Percentiles rank a stretch among this genome's conserved stretches.
These are phyloP conservation scores for Canis aureus DNA, from an alignment of 2,113 vertebrate genomes.

Conservation along the genomic window DNA sequence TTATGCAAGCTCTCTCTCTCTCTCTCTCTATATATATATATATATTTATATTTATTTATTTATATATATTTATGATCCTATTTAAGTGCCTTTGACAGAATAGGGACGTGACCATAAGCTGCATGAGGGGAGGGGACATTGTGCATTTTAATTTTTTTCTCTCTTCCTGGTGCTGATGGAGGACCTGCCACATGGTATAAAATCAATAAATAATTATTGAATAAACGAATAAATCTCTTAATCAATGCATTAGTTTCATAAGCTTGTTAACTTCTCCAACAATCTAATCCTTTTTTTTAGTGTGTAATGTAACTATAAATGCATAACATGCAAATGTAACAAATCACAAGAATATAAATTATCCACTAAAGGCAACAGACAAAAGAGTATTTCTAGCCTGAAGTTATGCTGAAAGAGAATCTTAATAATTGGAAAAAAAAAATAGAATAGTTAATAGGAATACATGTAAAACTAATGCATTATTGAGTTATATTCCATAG, in stretches of 20 bases:
- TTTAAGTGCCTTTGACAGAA: neutral
- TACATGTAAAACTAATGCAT: slow-evolving; percentile 67
- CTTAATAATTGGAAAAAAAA: slow-evolving; percentile 73
- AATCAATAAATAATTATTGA: slow-evolving; percentile 4
- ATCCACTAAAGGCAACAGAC: slow-evolving; percentile 57
- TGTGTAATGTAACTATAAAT: slow-evolving; percentile 43
- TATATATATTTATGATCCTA: too few relatives aligned
- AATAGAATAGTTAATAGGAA: slow-evolving; percentile 69
- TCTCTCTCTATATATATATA: neutral
- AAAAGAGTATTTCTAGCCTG: slow-evolving; percentile 62
- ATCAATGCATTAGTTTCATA: neutral
- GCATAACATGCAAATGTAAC: slow-evolving; percentile 12
- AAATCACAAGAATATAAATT: slow-evolving; percentile 65
- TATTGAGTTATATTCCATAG: slow-evolving; percentile 72
- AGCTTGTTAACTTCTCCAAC: slow-evolving; percentile 21
- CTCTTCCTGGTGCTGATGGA: neutral
- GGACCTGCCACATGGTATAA: neutral
- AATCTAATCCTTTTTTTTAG: slow-evolving; percentile 13
- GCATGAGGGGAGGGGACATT: neutral
- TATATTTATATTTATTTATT: too few relatives aligned
- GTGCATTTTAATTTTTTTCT: neutral
- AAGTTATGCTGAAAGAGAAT: slow-evolving; percentile 74
- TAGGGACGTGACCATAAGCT: neutral
- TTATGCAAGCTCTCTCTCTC: neutral
- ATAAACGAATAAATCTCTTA: slow-evolving; percentile 1